Conservation (phyloP, 2,888 invertebrate species). For the Myathropa florea region DNA sequence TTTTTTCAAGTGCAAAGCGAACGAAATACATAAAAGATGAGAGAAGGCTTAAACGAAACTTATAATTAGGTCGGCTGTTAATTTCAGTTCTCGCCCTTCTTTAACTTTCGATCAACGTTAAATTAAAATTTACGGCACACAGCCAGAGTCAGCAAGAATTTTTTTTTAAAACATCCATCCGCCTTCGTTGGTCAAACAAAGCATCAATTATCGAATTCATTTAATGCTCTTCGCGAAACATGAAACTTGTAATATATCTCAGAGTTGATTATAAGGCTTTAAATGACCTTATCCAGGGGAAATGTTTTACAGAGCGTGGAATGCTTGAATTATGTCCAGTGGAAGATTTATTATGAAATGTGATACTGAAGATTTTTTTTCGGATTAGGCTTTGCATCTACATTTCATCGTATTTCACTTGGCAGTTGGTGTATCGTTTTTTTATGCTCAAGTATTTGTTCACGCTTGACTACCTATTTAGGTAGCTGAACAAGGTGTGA, state of each 20-base stretch:
- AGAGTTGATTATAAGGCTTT: slow-evolving; percentile 28
- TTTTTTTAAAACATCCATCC: slow-evolving; percentile 16
- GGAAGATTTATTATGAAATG: slow-evolving; percentile 35
- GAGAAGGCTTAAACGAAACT: slow-evolving; percentile 23
- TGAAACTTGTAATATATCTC: slow-evolving; percentile 55
- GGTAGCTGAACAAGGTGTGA: slow-evolving; percentile 23
- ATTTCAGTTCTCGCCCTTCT: slow-evolving; percentile 36
- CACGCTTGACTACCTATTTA: slow-evolving; percentile 24
- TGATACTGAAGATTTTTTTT: slow-evolving; percentile 15
- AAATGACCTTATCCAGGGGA: slow-evolving; percentile 25
- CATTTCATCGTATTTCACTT: not conserved
- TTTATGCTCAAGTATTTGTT: slow-evolving; percentile 14
- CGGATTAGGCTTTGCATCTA: not conserved
- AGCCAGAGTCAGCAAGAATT: not conserved
- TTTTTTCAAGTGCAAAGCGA: not conserved
- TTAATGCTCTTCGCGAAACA: slow-evolving; percentile 63
- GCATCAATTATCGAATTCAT: slow-evolving; percentile 58
- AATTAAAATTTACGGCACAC: slow-evolving; percentile 37
- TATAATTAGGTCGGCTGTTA: slow-evolving; percentile 62
- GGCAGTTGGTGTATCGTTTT: not conserved
- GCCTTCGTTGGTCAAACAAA: slow-evolving; percentile 24
- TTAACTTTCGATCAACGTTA: slow-evolving; percentile 46
- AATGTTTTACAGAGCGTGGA: slow-evolving; percentile 17
- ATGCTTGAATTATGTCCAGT: slow-evolving; percentile 29
- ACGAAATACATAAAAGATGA: not conserved